Conservation (phyloP, 2,888 invertebrate genomes). For the Pseudeuparius sepicola region DNA sequence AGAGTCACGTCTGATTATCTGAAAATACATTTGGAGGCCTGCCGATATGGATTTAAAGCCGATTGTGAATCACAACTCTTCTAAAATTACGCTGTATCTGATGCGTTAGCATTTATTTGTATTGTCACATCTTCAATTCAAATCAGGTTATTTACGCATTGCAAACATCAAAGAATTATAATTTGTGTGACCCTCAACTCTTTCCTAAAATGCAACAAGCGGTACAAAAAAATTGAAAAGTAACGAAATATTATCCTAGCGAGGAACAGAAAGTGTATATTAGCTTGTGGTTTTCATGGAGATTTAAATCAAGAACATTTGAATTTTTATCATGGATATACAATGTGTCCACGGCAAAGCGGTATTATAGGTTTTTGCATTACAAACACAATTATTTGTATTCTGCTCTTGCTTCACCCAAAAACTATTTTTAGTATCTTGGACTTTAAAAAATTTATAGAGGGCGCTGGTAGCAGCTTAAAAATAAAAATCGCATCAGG, state of each 20-base stretch:
- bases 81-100: too few relatives aligned
- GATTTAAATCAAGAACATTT: constrained; percentile 54
- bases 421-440: too few relatives aligned
- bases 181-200: constrained; percentile 58
- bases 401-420: too few relatives aligned
- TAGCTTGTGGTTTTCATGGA: constrained; percentile 60
- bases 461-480: too few relatives aligned
- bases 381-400: too few relatives aligned
- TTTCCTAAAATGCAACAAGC: constrained; percentile 67
- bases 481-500: too few relatives aligned
- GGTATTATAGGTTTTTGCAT: too few relatives aligned
- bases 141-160: constrained; percentile 64
- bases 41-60: constrained; percentile 31
- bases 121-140: constrained; percentile 69
- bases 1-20: too few relatives aligned
- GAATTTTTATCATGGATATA: too few relatives aligned
- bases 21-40: too few relatives aligned
- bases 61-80: constrained; percentile 26
- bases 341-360: too few relatives aligned
- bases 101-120: constrained; percentile 76
- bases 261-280: constrained; percentile 69
- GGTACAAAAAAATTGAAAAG: constrained; percentile 48
- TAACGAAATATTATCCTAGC: constrained; percentile 52
- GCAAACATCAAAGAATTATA: constrained; percentile 61
- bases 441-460: too few relatives aligned